Percentiles rank a stretch among this genome's conserved stretches.
phyloP scores from a whole-genome alignment of 2,888 invertebrate species.

The Nomada lathburiana region DNA sequence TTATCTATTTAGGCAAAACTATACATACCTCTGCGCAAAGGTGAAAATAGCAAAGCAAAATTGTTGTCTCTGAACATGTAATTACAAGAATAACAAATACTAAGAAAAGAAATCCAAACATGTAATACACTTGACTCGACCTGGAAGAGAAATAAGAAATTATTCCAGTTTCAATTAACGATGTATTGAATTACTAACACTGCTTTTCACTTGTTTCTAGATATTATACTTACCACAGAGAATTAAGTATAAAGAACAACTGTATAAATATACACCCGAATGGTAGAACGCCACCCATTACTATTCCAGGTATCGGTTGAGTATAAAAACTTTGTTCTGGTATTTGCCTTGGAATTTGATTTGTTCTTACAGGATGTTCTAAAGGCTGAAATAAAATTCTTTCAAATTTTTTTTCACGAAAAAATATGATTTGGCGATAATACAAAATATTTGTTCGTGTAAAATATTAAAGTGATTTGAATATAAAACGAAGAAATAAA shows the following conservation, averaged over 20 bases:
- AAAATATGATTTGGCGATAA: background rate
- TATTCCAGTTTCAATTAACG: background rate
- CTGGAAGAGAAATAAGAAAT: slow-evolving; percentile 80
- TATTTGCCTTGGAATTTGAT: slow-evolving; percentile 99
- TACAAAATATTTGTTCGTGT: background rate
- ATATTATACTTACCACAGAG: slow-evolving; percentile 92
- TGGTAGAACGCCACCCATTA: slow-evolving; percentile 99
- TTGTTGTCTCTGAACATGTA: slow-evolving; percentile 99
- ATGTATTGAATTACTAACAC: background rate
- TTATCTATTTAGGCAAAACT: background rate
- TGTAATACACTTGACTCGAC: slow-evolving; percentile 98
- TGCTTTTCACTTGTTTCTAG: too few species aligned
- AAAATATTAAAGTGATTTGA: background rate
- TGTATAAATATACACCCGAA: slow-evolving; percentile 99
- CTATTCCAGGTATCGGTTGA: slow-evolving; percentile 96
- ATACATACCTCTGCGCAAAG: slow-evolving; percentile 95
- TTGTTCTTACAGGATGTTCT: slow-evolving; percentile 98
- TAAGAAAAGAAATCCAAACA: slow-evolving; percentile 99
- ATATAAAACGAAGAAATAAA: background rate
- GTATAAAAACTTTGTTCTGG: slow-evolving; percentile 99
- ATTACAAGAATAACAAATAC: slow-evolving; percentile 98
- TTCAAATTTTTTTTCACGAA: background rate
- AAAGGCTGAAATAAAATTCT: slow-evolving; percentile 88
- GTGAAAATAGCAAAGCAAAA: slow-evolving; percentile 99
- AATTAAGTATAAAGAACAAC: slow-evolving; percentile 99